A percentile compares a stretch with the other conserved stretches of the same genome.
phyloP scores from a whole-genome alignment of 2,797 vertebrate species.

The Xenops minutus region DNA sequence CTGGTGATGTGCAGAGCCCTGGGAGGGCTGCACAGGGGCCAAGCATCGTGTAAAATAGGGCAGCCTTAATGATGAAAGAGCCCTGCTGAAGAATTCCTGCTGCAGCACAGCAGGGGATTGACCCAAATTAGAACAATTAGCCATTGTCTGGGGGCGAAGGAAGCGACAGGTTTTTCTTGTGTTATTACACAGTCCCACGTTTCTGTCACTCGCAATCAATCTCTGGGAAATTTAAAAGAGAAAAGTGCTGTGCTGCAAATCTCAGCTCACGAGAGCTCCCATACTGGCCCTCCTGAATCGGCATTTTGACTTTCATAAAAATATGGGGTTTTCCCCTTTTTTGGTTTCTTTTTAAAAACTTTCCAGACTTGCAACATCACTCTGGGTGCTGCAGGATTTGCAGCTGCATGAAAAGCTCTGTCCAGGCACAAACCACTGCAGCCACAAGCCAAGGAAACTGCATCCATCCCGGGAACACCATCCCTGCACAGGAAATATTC shows the following conservation, averaged over 20 bases:
- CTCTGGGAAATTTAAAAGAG: not conserved
- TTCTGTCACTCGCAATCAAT: not conserved
- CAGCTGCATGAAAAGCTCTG: not conserved
- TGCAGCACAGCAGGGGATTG: conserved; percentile 1
- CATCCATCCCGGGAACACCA: not conserved
- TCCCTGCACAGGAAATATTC: not conserved
- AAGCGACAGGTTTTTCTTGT: not conserved
- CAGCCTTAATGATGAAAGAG: not conserved
- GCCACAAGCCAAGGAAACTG: not conserved
- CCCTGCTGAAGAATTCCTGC: not conserved
- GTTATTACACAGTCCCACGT: not conserved
- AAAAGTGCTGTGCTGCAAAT: not conserved
- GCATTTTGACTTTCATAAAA: not conserved
- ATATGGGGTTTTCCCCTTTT: accelerated
- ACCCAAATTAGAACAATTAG: conserved; percentile 58
- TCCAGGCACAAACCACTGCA: not conserved
- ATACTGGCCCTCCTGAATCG: not conserved
- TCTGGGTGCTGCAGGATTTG: not conserved
- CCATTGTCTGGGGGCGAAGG: not conserved
- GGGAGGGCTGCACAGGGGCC: not conserved
- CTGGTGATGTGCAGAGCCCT: not conserved
- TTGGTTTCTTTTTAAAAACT: not conserved
- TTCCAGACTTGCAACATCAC: not conserved
- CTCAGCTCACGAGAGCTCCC: not conserved
- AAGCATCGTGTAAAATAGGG: not conserved